Conservation (phyloP, 2,797 vertebrate genomes). For the Phalanger gymnotis region DNA sequence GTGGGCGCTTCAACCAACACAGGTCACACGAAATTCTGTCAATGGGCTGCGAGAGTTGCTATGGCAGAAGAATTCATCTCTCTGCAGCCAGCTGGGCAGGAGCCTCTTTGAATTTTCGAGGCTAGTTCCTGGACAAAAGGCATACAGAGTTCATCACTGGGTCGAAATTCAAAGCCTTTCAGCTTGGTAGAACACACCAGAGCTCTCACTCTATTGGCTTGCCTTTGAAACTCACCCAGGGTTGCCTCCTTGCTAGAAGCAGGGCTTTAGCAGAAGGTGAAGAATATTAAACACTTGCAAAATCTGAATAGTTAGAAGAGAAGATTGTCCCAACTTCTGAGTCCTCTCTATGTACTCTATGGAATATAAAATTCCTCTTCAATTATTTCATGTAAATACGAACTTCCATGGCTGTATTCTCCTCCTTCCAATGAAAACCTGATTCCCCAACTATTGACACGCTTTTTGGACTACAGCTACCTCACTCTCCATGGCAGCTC, state of each 20-base stretch:
- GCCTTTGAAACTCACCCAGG: neutral
- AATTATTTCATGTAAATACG: neutral
- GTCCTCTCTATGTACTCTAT: constrained; percentile 19
- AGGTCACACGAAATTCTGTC: neutral
- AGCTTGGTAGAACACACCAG: neutral
- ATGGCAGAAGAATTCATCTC: neutral
- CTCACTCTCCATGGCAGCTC: neutral
- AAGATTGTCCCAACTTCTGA: constrained; percentile 1
- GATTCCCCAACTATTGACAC: constrained; percentile 15
- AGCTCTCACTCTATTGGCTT: neutral
- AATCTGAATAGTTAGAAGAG: constrained; percentile 6
- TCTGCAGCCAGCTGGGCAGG: neutral
- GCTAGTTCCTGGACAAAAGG: neutral
- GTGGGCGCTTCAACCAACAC: neutral
- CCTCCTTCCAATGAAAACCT: constrained; percentile 3
- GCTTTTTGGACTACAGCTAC: constrained; percentile 1
- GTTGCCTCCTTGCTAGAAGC: neutral
- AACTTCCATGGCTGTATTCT: neutral
- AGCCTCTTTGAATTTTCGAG: neutral
- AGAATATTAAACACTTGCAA: neutral
- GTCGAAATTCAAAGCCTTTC: neutral
- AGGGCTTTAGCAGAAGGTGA: neutral
- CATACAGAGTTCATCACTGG: neutral
- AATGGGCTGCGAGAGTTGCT: neutral
- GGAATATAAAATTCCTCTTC: neutral